Base-by-base conservation (phyloP, 2,888 invertebrate species). In the Acrobasis consociella region DNA sequence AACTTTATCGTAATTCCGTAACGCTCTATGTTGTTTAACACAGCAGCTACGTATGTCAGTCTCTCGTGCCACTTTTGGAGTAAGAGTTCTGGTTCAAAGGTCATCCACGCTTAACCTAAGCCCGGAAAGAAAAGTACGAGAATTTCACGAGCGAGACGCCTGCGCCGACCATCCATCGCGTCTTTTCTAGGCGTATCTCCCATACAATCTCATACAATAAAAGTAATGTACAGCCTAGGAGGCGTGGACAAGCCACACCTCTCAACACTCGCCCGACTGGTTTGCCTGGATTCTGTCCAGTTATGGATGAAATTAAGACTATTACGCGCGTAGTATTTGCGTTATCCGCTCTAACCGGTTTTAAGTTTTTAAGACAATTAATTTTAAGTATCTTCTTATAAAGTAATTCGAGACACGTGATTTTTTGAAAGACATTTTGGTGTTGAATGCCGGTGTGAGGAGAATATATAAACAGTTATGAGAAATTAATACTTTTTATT, bases 171-270 rank as follows among this genome's bases (percentile, higher is more conserved):
- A 38, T 55, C 55, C 55, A 55, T 55, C 55, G 55, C 55, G 39
- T 39, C 39, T 9, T 10, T 38, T 39, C 15, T n/a, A 39, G 3
- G 10, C 56, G 17, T 42, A 42, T 56, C 56, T 56, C 8, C 17
- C 56, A 56, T 56, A 56, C 56, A 56, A 56, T 56, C 56, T 56
- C 56, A 56, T 56, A 56, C 56, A 56, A 56, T 42, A 56, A 56
- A 56, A 56, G 56, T 56, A 56, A 56, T 56, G 56, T 56, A 56
- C 46, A 56, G 56, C 42, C 56, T 56, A 56, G 56, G 56, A 56
- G 56, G 56, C 56, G 56, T 46, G 42, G 17, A 52, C 56, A 46
- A n/a, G 56, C 56, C 56, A 56, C 56, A 46, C 56, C 56, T 56
- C 56, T 56, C 56, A 17, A 56, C 17, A 56, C 56, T 56, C 39